Evolutionary conservation across 2,888 invertebrate genomes (phyloP).

Genomic region (Dasypolia templi): DNA sequence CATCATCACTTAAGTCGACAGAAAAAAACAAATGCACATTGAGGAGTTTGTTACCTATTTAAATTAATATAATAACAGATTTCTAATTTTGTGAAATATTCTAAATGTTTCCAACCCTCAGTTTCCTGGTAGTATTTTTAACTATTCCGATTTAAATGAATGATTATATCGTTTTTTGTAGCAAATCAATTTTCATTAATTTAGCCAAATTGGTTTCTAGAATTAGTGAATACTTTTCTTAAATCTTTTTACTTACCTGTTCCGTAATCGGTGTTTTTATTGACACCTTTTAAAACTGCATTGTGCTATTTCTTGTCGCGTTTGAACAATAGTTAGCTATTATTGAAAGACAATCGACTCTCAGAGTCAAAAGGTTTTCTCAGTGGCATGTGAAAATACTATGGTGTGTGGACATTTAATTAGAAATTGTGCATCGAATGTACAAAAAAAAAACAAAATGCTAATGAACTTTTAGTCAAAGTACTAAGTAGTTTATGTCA

Average conservation of each 20-base stretch:
- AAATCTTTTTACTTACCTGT: conserved; percentile 4
- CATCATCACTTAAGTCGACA: background rate
- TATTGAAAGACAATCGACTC: conserved; percentile 65
- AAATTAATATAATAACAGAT: background rate
- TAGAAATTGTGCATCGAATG: conserved; percentile 52
- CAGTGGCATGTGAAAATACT: conserved; percentile 47
- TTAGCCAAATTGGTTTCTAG: conserved; percentile 10
- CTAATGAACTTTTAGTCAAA: background rate
- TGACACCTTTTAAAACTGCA: conserved; percentile 36
- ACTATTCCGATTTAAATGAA: background rate
- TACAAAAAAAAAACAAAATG: background rate
- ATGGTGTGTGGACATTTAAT: conserved; percentile 40
- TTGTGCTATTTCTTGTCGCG: conserved; percentile 60
- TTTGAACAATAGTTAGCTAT: conserved; percentile 59
- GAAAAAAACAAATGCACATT: background rate
- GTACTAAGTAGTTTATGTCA: background rate
- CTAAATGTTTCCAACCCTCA: background rate
- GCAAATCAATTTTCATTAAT: conserved; percentile 18
- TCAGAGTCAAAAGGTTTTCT: conserved; percentile 56
- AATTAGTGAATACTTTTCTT: conserved; percentile 4
- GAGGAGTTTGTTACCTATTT: background rate
- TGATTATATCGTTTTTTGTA: background rate
- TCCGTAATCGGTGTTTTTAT: conserved; percentile 47
- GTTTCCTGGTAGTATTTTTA: background rate
- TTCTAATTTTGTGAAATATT: background rate